phyloP scores from a whole-genome alignment of 2,797 vertebrate species.

The Tinamus major region DNA sequence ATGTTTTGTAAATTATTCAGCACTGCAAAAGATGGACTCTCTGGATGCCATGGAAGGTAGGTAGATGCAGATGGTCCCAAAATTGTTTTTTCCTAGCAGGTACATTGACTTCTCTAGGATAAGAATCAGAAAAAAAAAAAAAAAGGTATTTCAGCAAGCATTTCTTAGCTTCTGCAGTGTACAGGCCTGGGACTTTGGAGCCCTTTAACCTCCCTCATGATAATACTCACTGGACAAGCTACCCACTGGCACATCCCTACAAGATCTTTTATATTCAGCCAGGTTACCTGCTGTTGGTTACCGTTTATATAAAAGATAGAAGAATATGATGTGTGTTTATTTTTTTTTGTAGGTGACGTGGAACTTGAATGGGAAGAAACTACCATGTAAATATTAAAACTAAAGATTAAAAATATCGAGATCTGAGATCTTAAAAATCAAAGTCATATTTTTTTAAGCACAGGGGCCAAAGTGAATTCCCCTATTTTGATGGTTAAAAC shows the following conservation, averaged over 20 bases:
- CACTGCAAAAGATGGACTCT: slow-evolving; percentile 98
- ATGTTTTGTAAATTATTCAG: slow-evolving; percentile 97
- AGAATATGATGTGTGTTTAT: slow-evolving; percentile 49
- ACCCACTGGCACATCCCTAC: not conserved
- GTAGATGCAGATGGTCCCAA: slow-evolving; percentile 24
- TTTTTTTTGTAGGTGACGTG: slow-evolving; percentile 89
- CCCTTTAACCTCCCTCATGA: not conserved
- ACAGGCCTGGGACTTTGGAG: not conserved
- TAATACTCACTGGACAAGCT: not conserved
- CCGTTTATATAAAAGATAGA: not conserved
- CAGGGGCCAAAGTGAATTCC: slow-evolving; percentile 81
- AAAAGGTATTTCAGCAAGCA: not conserved
- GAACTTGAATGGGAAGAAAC: slow-evolving; percentile 99
- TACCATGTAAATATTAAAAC: slow-evolving; percentile 88
- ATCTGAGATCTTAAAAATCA: slow-evolving; percentile 59
- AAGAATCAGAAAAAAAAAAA: not conserved
- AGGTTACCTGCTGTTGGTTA: not conserved
- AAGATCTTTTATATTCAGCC: not conserved
- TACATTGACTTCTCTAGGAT: not conserved
- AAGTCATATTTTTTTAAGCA: slow-evolving; percentile 68
- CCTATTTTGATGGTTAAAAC: slow-evolving; percentile 61
- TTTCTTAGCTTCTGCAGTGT: not conserved
- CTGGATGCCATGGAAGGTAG: slow-evolving; percentile 99
- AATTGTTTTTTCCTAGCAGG: not conserved
- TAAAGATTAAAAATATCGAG: slow-evolving; percentile 19